Conservation (phyloP, 2,113 vertebrate genomes). For the Pagrus major region DNA sequence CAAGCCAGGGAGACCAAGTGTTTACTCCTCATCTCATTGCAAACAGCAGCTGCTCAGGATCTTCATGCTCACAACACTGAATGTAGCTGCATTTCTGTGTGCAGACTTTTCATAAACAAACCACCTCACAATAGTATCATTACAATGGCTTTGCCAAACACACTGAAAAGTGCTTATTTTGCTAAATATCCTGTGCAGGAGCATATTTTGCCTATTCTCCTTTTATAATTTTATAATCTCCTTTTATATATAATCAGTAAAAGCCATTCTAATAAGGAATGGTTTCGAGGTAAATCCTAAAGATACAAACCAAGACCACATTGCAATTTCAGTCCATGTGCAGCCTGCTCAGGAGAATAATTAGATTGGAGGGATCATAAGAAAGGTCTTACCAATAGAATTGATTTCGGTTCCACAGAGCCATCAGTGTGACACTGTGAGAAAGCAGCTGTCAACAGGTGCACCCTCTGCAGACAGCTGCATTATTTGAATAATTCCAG, state of each 20-base stretch:
- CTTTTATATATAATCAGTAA: no score
- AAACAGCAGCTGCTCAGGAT: background rate
- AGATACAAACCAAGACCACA: slow-evolving; percentile 22
- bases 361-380: slow-evolving; percentile 29
- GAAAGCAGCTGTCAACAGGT: slow-evolving; percentile 35
- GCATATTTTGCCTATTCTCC: background rate
- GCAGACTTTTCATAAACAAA: background rate
- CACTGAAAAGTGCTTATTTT: background rate
- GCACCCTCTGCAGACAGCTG: background rate
- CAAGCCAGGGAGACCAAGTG: background rate
- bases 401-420: slow-evolving; percentile 35
- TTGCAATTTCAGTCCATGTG: slow-evolving; percentile 30
- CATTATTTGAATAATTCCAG: background rate
- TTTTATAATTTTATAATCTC: no score
- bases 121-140: background rate
- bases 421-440: background rate
- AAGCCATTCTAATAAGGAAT: background rate
- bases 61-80: background rate
- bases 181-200: background rate
- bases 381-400: slow-evolving; percentile 36
- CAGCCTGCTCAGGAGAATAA: slow-evolving; percentile 29
- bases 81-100: background rate
- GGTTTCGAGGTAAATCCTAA: slow-evolving; percentile 2
- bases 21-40: slow-evolving; percentile 20
- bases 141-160: background rate